Conservation (phyloP, 2,888 invertebrate genomes). For the Sinodicranocentrus sp. region DNA sequence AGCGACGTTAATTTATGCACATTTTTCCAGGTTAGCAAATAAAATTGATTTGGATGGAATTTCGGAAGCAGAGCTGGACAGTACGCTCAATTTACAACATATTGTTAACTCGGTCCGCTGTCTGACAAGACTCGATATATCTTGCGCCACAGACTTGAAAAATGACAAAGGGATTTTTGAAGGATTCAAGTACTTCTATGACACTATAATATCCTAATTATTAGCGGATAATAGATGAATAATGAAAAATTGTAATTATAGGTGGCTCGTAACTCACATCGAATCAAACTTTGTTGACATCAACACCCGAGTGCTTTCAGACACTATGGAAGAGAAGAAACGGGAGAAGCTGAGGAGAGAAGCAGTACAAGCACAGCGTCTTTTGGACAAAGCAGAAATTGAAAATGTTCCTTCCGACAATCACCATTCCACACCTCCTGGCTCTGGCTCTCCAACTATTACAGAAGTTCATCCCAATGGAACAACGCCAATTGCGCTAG, state of each 20-base stretch:
- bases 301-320: slow-evolving; percentile 83
- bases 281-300: slow-evolving; percentile 83
- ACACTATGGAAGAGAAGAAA: slow-evolving; percentile 81
- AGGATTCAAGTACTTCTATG: slow-evolving; percentile 81
- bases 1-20: no score
- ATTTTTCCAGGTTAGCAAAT: slow-evolving; percentile 84
- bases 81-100: slow-evolving; percentile 86
- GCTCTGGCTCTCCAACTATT: not conserved
- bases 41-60: slow-evolving; percentile 91
- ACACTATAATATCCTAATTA: no score
- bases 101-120: slow-evolving; percentile 88
- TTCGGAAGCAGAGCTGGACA: slow-evolving; percentile 90
- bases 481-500: slow-evolving; percentile 10
- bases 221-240: no score
- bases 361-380: slow-evolving; percentile 41
- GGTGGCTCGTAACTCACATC: slow-evolving; percentile 86
- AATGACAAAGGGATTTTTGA: slow-evolving; percentile 84
- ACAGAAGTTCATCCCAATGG: not conserved
- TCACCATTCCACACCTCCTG: not conserved
- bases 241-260: slow-evolving; percentile 64
- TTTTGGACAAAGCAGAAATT: not conserved
- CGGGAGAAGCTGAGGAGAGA: slow-evolving; percentile 79
- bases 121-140: slow-evolving; percentile 87
- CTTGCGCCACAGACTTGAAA: slow-evolving; percentile 79
- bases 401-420: not conserved